Evolutionary conservation across 1,140 invertebrate genomes (phyloP).

Genomic region (Tetraneura akinire): DNA sequence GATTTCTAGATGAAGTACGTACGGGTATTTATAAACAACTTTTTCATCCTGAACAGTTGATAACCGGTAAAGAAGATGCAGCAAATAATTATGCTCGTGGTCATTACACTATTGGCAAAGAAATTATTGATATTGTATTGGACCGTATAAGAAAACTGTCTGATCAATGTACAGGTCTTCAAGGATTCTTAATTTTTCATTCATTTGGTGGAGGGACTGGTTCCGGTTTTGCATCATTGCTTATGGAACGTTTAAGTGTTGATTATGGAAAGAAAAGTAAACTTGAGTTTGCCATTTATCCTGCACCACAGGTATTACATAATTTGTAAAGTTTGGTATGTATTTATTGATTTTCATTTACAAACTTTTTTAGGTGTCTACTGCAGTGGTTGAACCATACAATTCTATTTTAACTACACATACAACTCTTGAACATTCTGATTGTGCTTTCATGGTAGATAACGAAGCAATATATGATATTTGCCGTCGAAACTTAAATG

Average conservation of each 20-base stretch:
- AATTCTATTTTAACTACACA: constrained; percentile 65
- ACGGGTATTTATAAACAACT: constrained; percentile 65
- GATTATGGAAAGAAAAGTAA: constrained; percentile 66
- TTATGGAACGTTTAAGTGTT: constrained; percentile 69
- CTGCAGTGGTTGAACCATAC: constrained; percentile 59
- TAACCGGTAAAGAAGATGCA: constrained; percentile 69
- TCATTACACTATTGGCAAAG: constrained; percentile 76
- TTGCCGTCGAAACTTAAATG: no score
- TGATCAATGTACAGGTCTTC: constrained; percentile 78
- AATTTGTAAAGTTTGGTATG: no score
- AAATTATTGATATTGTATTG: constrained; percentile 72
- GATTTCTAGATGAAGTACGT: constrained; percentile 67
- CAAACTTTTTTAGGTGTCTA: background rate
- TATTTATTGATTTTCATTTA: no score
- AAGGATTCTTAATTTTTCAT: constrained; percentile 78
- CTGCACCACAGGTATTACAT: constrained; percentile 62
- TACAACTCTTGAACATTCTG: constrained; percentile 60
- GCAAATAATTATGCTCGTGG: constrained; percentile 71
- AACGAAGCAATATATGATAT: no score
- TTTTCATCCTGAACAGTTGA: constrained; percentile 67
- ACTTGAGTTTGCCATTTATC: constrained; percentile 69
- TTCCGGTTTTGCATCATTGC: constrained; percentile 68
- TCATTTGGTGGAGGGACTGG: constrained; percentile 59
- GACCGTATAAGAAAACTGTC: constrained; percentile 72
- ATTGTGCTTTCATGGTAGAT: constrained; percentile 18